Base-by-base conservation (phyloP, 1,140 invertebrate genomes). In the Tetragnatha versicolor region DNA sequence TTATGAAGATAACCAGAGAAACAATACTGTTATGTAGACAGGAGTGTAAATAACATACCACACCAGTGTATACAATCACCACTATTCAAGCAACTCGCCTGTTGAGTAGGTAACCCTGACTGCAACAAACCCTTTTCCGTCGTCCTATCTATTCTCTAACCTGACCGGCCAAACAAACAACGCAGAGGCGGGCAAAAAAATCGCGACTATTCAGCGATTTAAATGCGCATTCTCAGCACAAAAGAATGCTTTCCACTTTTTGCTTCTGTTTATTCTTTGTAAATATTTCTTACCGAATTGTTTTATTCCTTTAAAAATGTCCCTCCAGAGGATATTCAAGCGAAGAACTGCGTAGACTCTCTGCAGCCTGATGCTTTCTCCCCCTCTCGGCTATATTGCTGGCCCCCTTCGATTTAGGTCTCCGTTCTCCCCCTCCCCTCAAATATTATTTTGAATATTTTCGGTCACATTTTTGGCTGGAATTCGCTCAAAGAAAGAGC, bases 401-500 rank as follows among this genome's bases (percentile, higher is more conserved):
- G 63, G 63, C 20, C 45, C 25, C 42, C 42, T n/a, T 45, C n/a
- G 12, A 53, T 70, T 35, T 51, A 39, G n/a, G 49, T 72, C 22
- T 39, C 22, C 27, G 39, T 6, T 14, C 20, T 9, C 31, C 58
- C 29, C 37, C 49, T 45, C 35, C 20, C 29, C 25, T 5, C 25
- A 75, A 63, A 75, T 75, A 75, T 61, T 75, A 75, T 75, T 75
- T 75, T 75, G 72, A 75, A 75, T 75, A 75, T 75, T 75, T 75
- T 75, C 45, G 72, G 72, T 75, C 72, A 75, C 72, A 75, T 75
- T 75, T 75, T 45, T 63, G 42, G 25, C 27, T 17, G 55, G 42
- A 63, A 63, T 75, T 75, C 58, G 53, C 27, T 75, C 51, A 75
- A 63, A 60, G 45, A 35, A 72, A 45, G 58, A 61, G 42, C 6